Evolutionary conservation across 2,113 vertebrate species (phyloP).

Genomic region (Gallinago jamesoni): DNA sequence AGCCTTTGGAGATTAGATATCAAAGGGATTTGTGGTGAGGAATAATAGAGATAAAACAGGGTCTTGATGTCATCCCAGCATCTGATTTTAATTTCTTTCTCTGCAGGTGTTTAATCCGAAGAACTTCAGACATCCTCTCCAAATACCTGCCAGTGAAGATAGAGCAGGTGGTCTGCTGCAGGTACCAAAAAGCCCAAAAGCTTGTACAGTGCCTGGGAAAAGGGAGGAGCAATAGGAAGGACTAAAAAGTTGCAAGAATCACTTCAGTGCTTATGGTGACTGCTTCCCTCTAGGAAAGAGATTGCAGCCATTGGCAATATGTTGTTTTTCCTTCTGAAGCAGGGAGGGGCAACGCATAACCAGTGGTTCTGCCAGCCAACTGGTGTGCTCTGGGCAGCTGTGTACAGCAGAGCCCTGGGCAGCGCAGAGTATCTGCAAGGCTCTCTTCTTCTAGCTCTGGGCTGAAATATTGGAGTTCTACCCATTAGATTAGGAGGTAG

Average conservation of each 20-base stretch:
- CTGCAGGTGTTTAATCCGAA: constrained; percentile 91
- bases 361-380: neutral
- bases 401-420: neutral
- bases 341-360: neutral
- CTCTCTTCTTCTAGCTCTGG: neutral
- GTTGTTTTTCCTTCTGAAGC: neutral
- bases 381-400: neutral
- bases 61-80: neutral
- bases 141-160: constrained; percentile 99
- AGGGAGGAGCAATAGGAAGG: neutral
- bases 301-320: neutral
- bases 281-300: neutral
- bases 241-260: neutral
- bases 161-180: constrained; percentile 96
- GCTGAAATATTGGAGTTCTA: neutral
- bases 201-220: neutral
- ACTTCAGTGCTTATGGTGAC: neutral
- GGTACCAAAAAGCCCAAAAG: constrained; percentile 72
- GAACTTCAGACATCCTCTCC: constrained; percentile 96
- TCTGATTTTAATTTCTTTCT: neutral
- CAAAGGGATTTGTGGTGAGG: neutral
- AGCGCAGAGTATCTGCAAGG: neutral
- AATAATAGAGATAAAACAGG: neutral
- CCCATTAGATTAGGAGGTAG: neutral
- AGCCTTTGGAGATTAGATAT: neutral